Evolutionary conservation across 1,140 invertebrate genomes (phyloP).

Genomic region (Centruroides sculpturatus): DNA sequence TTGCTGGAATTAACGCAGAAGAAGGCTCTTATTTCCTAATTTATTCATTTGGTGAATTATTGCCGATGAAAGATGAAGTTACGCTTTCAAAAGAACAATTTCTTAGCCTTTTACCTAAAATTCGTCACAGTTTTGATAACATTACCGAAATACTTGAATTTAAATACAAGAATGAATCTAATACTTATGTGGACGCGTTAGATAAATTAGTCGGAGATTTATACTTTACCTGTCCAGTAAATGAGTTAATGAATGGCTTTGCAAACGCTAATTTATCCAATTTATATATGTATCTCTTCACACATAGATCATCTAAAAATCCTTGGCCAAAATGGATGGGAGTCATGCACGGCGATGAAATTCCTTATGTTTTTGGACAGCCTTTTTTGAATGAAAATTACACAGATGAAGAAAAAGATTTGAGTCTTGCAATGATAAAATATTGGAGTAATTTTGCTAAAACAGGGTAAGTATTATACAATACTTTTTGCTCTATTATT

Average conservation of each 20-base stretch:
- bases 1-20: slow-evolving; percentile 84
- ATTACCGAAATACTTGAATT: slow-evolving; percentile 41
- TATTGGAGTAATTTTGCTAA: slow-evolving; percentile 93
- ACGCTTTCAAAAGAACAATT: slow-evolving; percentile 58
- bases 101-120: slow-evolving; percentile 54
- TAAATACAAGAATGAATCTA: slow-evolving; percentile 82
- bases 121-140: slow-evolving; percentile 37
- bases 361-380: slow-evolving; percentile 85
- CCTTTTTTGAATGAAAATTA: slow-evolving; percentile 68
- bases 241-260: slow-evolving; percentile 71
- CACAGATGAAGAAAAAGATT: slow-evolving; percentile 55
- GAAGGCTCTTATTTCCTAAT: slow-evolving; percentile 90
- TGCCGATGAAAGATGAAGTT: slow-evolving; percentile 46
- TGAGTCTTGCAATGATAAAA: slow-evolving; percentile 74
- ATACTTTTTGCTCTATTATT: background rate
- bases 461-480: slow-evolving; percentile 51
- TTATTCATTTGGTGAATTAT: slow-evolving; percentile 53
- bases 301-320: slow-evolving; percentile 64
- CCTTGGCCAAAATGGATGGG: slow-evolving; percentile 93
- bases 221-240: slow-evolving; percentile 88
- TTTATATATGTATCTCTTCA: slow-evolving; percentile 91
- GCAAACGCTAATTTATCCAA: slow-evolving; percentile 62
- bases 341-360: slow-evolving; percentile 89
- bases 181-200: slow-evolving; percentile 65
- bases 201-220: slow-evolving; percentile 92